Base-by-base conservation (phyloP, 2,888 invertebrate species). In the Dioctria rufipes region DNA sequence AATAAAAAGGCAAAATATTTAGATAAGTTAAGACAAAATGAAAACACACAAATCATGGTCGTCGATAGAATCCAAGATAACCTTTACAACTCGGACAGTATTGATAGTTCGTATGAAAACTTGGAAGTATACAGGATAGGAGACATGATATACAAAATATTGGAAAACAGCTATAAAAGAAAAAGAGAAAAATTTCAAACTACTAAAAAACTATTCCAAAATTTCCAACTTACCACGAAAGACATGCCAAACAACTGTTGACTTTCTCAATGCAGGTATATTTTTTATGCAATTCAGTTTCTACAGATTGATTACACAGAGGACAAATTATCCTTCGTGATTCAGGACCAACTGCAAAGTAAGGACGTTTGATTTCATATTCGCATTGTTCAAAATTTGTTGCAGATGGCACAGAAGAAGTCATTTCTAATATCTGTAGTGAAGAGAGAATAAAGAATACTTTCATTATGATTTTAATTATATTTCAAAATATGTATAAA, bases 61-160 rank as follows among this genome's bases (percentile, higher is more conserved):
- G 84, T n/a, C 86, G 85, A 80, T 86, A 88, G 43, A 87, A 86
- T 61, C 88, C 88, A 82, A 88, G 83, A 83, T 88, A 88, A 82
- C 87, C 88, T 54, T 88, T 88, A 69, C 88, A 88, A 49, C 85
- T 84, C 13, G 87, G 40, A 37, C 69, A 69, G 39, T 51, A 69
- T 8, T 69, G 69, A 51, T 69, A 69, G 11, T 51, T 69, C 25
- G 51, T 51, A 37, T 37, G 51, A 2, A 69, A 51, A 11, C 37
- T 25, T 49, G 69, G 69, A 37, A 69, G 69, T 37, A 61, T 4
- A 5, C 40, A 46, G 5, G 43, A 46, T n/a, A 67, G 11, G 3
- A 78, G 40, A 63, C 78, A 87, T 60, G 86, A 86, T 81, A 87
- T 83, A 2, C 87, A 86, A 81, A 88, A 88, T 78, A 88, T 86